A percentile compares a stretch with the other conserved stretches of the same genome.
Evolutionary conservation across 2,113 vertebrate species (phyloP).

Genomic region (Mesocricetus auratus): DNA sequence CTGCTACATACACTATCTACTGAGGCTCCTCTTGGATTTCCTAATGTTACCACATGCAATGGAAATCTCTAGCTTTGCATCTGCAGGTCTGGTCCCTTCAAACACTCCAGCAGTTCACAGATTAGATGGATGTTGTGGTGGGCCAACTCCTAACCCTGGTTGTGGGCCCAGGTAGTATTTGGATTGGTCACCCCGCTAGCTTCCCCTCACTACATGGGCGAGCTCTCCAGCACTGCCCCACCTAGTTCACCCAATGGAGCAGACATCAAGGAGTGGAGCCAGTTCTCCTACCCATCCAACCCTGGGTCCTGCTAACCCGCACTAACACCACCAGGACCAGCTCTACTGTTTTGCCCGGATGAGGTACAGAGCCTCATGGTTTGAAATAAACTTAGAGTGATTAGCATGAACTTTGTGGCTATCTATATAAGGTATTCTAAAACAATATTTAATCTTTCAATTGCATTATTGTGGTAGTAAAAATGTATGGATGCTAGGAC

Average conservation of each 20-base stretch:
- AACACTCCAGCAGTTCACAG: background rate
- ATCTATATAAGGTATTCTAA: constrained; percentile 57
- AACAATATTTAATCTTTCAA: constrained; percentile 50
- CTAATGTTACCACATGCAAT: background rate
- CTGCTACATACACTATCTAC: background rate
- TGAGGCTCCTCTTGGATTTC: background rate
- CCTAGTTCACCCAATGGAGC: too few relatives aligned
- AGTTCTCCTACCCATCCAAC: background rate
- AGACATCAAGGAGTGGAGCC: background rate
- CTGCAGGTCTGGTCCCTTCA: background rate
- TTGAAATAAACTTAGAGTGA: background rate
- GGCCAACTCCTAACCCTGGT: background rate
- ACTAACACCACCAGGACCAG: background rate
- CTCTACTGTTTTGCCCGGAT: background rate
- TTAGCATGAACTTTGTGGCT: background rate
- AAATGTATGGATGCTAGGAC: constrained; percentile 31
- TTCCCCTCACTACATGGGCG: background rate
- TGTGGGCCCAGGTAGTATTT: background rate
- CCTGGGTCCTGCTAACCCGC: background rate
- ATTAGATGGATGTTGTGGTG: background rate
- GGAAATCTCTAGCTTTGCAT: background rate
- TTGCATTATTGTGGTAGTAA: constrained; percentile 67
- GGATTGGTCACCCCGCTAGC: background rate
- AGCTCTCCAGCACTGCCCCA: background rate
- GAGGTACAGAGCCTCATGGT: background rate